These are phyloP conservation scores for Dioctria linearis DNA, from an alignment of 2,888 invertebrate species.

Conservation along the genomic window DNA sequence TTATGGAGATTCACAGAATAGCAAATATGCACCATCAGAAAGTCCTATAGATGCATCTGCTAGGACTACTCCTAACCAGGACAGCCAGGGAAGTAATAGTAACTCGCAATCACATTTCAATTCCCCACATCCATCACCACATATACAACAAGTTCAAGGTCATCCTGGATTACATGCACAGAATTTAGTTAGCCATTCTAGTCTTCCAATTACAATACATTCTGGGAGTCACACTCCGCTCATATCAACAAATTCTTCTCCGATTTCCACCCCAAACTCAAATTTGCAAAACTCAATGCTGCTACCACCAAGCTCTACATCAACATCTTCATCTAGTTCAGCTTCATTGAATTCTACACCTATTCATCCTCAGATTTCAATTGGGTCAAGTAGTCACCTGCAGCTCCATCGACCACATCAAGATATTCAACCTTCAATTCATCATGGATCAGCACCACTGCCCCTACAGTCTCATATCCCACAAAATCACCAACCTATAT, in stretches of 20 bases:
- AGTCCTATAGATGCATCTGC: constrained; percentile 70
- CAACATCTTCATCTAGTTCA: constrained; percentile 56
- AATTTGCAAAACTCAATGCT: constrained; percentile 69
- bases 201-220: constrained; percentile 64
- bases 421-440: constrained; percentile 68
- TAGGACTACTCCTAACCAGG: constrained; percentile 70
- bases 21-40: constrained; percentile 66
- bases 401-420: constrained; percentile 70
- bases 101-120: constrained; percentile 67
- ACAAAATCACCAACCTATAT: constrained; percentile 58
- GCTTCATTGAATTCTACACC: constrained; percentile 64
- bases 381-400: constrained; percentile 61
- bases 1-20: constrained; percentile 63
- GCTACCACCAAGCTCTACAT: constrained; percentile 69
- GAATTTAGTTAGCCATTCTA: constrained; percentile 67
- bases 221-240: constrained; percentile 66
- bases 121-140: constrained; percentile 69
- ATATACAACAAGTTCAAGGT: constrained; percentile 65
- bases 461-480: constrained; percentile 66
- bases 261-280: constrained; percentile 60
- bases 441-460: constrained; percentile 69
- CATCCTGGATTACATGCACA: constrained; percentile 70
- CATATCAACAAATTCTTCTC: constrained; percentile 63
- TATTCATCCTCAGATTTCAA: constrained; percentile 63
- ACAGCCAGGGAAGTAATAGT: constrained; percentile 71